Conservation (phyloP, 2,888 invertebrate species). For the Drosophila mimica region DNA sequence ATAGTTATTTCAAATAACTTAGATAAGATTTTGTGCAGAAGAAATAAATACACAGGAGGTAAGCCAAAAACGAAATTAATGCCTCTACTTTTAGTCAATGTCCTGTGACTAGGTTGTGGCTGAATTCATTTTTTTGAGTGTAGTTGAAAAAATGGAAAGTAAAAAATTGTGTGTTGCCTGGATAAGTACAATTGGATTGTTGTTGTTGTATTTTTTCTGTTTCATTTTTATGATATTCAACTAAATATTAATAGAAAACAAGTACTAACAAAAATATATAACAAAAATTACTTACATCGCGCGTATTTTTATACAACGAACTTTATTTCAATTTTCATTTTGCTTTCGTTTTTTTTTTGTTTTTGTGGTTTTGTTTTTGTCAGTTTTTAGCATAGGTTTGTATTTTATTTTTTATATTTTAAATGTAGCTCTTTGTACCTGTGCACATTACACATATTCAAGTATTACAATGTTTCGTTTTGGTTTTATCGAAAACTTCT, state of each 20-base stretch:
- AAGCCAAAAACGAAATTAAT: conserved; percentile 18
- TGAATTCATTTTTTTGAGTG: conserved; percentile 11
- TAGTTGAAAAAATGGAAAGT: conserved; percentile 23
- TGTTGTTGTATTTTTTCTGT: conserved; percentile 31
- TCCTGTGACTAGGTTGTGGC: conserved; percentile 18
- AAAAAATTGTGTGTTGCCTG: conserved; percentile 37
- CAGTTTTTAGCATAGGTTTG: conserved; percentile 33
- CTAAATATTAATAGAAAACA: conserved; percentile 80
- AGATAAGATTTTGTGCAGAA: conserved; percentile 42
- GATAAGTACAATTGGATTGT: conserved; percentile 79
- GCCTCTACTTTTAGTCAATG: conserved; percentile 7
- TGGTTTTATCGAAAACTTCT: conserved; percentile 40
- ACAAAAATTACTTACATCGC: conserved; percentile 76
- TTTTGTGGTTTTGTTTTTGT: conserved; percentile 9
- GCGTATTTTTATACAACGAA: conserved; percentile 52
- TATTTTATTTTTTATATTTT: conserved; percentile 44
- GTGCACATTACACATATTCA: conserved; percentile 67
- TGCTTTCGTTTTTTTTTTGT: conserved; percentile 16
- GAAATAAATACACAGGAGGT: conserved; percentile 18
- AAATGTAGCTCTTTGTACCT: conserved; percentile 71
- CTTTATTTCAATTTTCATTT: conserved; percentile 45
- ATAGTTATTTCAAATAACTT: conserved; percentile 82
- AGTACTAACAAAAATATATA: conserved; percentile 81
- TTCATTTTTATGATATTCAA: conserved; percentile 54
- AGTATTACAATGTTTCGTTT: conserved; percentile 53